Conservation (phyloP, 1,140 invertebrate genomes). For the Macrobrachium nipponense region DNA sequence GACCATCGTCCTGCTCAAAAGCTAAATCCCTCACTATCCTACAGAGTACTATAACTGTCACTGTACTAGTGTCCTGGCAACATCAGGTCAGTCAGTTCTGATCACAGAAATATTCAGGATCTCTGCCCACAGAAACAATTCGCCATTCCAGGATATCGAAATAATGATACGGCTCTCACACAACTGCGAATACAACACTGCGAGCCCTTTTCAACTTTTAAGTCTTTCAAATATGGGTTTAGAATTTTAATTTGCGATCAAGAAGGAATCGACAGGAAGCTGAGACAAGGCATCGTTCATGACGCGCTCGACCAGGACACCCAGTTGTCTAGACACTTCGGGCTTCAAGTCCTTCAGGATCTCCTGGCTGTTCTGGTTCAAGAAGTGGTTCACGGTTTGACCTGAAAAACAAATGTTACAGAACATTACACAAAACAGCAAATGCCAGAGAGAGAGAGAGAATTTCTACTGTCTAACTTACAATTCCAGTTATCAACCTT, state of each 20-base stretch:
- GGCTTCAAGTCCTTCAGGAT: slow-evolving; percentile 43
- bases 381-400: slow-evolving; percentile 33
- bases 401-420: slow-evolving; percentile 1
- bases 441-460: neutral
- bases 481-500: neutral
- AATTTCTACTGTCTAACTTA: neutral
- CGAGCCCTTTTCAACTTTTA: no score
- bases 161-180: no score
- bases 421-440: neutral
- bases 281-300: slow-evolving; percentile 54
- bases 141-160: no score
- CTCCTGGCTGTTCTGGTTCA: slow-evolving; percentile 45
- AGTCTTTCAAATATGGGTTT: no score
- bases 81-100: no score
- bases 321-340: slow-evolving; percentile 13
- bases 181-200: no score
- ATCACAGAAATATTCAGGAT: neutral
- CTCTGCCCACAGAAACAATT: neutral
- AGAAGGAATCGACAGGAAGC: slow-evolving; percentile 44
- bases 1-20: no score
- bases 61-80: no score
- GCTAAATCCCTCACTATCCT: no score
- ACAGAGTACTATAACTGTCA: no score
- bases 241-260: neutral
- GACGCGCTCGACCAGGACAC: slow-evolving; percentile 35